phyloP scores from a whole-genome alignment of 2,888 invertebrate genomes.

The Nomada goodeniana region DNA sequence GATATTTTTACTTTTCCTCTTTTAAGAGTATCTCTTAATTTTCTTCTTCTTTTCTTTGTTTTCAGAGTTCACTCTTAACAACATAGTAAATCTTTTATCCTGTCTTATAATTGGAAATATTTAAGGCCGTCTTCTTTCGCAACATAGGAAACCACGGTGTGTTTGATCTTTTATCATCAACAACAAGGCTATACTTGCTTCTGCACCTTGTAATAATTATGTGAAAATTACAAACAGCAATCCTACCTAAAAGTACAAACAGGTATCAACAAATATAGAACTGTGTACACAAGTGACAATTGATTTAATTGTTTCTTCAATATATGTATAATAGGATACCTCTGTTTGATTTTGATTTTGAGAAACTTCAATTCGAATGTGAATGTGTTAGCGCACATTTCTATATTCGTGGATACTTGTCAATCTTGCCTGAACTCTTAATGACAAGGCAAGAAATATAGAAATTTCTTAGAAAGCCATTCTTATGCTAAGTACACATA shows the following conservation, averaged over 20 bases:
- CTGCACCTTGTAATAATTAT: constrained; percentile 64
- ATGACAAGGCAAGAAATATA: constrained; percentile 53
- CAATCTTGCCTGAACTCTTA: constrained; percentile 37
- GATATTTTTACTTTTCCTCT: constrained; percentile 57
- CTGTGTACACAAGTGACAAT: constrained; percentile 12
- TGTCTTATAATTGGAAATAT: constrained; percentile 74
- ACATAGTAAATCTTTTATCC: constrained; percentile 70
- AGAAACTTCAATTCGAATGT: constrained; percentile 13
- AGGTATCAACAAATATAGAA: constrained; percentile 51
- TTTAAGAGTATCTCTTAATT: constrained; percentile 52
- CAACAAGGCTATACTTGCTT: constrained; percentile 59
- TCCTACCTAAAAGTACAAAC: constrained; percentile 54
- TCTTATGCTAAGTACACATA: constrained; percentile 83
- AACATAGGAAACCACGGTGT: constrained; percentile 77
- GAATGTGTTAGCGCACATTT: constrained; percentile 24
- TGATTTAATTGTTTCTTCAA: neutral
- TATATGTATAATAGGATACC: constrained; percentile 14
- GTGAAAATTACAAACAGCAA: constrained; percentile 75
- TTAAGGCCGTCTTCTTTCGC: constrained; percentile 79
- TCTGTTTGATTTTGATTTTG: constrained; percentile 40
- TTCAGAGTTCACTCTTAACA: constrained; percentile 69
- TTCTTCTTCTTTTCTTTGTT: constrained; percentile 47
- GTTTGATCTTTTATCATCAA: constrained; percentile 72
- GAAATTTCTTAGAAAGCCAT: constrained; percentile 77
- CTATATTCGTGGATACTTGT: constrained; percentile 54